phyloP scores from a whole-genome alignment of 2,888 invertebrate species.

The Synanthedon tipuliformis region DNA sequence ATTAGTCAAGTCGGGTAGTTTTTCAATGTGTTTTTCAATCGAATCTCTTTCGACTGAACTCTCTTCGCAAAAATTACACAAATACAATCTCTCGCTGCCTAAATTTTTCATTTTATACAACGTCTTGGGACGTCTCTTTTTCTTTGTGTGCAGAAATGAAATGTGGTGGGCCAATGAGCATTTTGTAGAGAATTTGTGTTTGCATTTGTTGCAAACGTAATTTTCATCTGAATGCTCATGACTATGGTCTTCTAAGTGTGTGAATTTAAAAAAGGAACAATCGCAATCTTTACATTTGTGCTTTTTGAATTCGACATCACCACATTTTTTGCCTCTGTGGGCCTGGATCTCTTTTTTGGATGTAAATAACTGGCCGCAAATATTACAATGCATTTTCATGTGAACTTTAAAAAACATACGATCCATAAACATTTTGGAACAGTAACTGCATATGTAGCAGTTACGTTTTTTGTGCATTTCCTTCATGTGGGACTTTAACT shows the following conservation, averaged over 20 bases:
- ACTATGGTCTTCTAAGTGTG: slow-evolving; percentile 52
- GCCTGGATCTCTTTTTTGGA: slow-evolving; percentile 27
- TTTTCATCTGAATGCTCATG: slow-evolving; percentile 31
- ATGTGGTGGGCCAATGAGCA: slow-evolving; percentile 45
- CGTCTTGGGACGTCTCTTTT: slow-evolving; percentile 17
- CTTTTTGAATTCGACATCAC: slow-evolving; percentile 19
- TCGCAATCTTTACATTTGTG: slow-evolving; percentile 40
- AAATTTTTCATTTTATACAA: slow-evolving; percentile 30
- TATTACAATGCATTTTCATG: slow-evolving; percentile 49
- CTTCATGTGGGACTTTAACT: slow-evolving; percentile 38
- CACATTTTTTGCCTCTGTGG: slow-evolving; percentile 35
- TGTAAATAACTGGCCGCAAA: slow-evolving; percentile 28
- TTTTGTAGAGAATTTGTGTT: slow-evolving; percentile 39
- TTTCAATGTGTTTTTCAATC: slow-evolving; percentile 31
- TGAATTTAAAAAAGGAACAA: slow-evolving; percentile 30
- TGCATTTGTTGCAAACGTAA: slow-evolving; percentile 48
- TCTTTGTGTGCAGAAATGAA: slow-evolving; percentile 34
- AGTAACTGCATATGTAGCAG: slow-evolving; percentile 56
- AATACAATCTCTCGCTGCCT: slow-evolving; percentile 29
- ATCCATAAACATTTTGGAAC: slow-evolving; percentile 44
- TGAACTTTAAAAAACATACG: slow-evolving; percentile 55
- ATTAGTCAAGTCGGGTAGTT: slow-evolving; percentile 39
- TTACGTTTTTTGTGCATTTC: slow-evolving; percentile 46
- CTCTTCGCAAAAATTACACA: slow-evolving; percentile 49
- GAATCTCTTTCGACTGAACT: slow-evolving; percentile 32